These are phyloP conservation scores for Timema podura DNA, from an alignment of 2,888 invertebrate genomes.

Conservation along the genomic window DNA sequence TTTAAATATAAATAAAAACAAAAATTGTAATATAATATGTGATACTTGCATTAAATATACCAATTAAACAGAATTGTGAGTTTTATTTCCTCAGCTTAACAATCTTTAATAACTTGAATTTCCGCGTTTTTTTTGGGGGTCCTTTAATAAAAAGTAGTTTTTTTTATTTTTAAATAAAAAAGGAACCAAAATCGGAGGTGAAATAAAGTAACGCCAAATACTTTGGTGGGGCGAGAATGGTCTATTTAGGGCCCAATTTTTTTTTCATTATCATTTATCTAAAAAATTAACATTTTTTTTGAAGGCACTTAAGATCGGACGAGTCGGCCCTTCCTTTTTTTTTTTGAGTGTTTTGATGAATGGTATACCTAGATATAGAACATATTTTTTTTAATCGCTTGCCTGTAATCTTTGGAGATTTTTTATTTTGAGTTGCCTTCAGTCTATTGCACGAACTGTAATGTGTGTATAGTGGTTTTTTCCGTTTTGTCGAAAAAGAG, in stretches of 20 bases:
- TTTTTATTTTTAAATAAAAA: conserved; percentile 34
- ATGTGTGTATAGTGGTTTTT: conserved; percentile 29
- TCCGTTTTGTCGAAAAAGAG: conserved; percentile 45
- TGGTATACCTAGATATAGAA: conserved; percentile 34
- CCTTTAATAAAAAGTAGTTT: conserved; percentile 34
- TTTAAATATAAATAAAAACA: conserved; percentile 31
- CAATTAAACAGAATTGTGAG: conserved; percentile 33
- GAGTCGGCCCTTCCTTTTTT: conserved; percentile 90
- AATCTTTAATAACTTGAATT: conserved; percentile 33
- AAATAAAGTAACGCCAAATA: conserved; percentile 33
- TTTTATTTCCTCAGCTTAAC: conserved; percentile 30
- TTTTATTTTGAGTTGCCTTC: conserved; percentile 66
- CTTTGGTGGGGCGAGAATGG: conserved; percentile 66
- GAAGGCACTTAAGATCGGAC: conserved; percentile 95
- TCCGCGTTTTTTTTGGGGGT: conserved; percentile 32
- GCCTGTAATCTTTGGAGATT: conserved; percentile 31
- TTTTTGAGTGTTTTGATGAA: conserved; percentile 46
- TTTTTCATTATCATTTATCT: conserved; percentile 64
- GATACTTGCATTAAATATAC: conserved; percentile 31
- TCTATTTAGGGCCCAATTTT: conserved; percentile 84
- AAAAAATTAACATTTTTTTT: conserved; percentile 67
- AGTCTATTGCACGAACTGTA: conserved; percentile 65
- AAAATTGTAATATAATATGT: conserved; percentile 28
- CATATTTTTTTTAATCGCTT: conserved; percentile 26
- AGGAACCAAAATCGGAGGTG: conserved; percentile 23